Conservation (phyloP, 2,113 vertebrate species). For the Silurus meridionalis region DNA sequence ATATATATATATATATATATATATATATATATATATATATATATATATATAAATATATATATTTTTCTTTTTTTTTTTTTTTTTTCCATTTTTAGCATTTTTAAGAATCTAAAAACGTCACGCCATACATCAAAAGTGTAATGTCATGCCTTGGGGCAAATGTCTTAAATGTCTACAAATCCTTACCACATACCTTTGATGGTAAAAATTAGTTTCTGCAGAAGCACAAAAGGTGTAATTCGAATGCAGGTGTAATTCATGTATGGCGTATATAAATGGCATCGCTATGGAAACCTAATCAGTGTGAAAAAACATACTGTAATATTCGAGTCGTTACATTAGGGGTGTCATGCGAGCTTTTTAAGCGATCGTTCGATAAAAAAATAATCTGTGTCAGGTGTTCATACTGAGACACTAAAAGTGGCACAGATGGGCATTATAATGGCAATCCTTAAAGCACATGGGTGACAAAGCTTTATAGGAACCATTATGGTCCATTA, state of each 20-base stretch:
- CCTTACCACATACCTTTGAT: neutral
- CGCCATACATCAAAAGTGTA: neutral
- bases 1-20: too few species aligned
- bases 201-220: neutral
- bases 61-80: too few species aligned
- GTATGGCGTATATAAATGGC: neutral
- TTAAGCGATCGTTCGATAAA: slow-evolving; percentile 5
- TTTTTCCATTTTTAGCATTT: too few species aligned
- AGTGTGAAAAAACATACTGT: neutral
- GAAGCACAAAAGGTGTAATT: neutral
- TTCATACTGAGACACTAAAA: slow-evolving; percentile 29
- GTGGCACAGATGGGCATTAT: slow-evolving; percentile 69
- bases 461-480: slow-evolving; percentile 66
- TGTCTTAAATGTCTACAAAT: neutral
- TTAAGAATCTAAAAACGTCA: too few species aligned
- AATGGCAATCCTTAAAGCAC: slow-evolving; percentile 68
- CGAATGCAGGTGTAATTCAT: neutral
- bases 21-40: too few species aligned
- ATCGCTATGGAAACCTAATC: neutral
- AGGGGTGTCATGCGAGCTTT: slow-evolving; percentile 1
- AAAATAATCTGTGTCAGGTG: neutral
- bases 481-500: slow-evolving; percentile 56
- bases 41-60: too few species aligned
- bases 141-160: neutral
- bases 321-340: neutral